Evolutionary conservation across 2,888 invertebrate species (phyloP), one percentile per base, ranked within the genome.

Genomic region (Chesias legatella): DNA sequence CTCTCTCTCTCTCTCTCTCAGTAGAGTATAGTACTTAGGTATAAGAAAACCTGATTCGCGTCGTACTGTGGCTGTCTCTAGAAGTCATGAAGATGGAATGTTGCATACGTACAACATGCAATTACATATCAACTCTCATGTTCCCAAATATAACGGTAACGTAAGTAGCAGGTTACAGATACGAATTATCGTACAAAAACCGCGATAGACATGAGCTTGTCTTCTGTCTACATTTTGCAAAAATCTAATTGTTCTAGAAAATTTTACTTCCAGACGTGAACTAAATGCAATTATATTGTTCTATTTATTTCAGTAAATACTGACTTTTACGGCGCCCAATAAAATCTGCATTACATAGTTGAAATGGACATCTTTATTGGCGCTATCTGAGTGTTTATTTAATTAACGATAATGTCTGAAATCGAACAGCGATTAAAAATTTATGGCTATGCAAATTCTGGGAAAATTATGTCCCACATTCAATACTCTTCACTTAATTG

Each of bases 401-500:
- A 35, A 44, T 39, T 39, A 39, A 24, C 23, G 31, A 38, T 44
- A 48, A 43, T 21, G 23, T 35, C 13, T 25, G 11, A 24, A 37
- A 36, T 40, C 32, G 40, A 51, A 42, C 47, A 49, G 27, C 32
- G 38, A 39, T 49, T 37, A 49, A 34, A 41, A 38, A 10, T 48
- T 47, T 43, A 51, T 42, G 24, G 35, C 17, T 49, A 51, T 54
- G 53, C 45, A 43, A 49, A 54, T 53, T 40, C 10, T 31, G 36
- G 26, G 26, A 41, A 45, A 48, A 35, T 26, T 44, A 30, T 29
- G 20, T 7, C 10, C 25, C 33, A 9, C n/a, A 17, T 30, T 9
- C 13, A 5, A 17, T 17, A 17, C 5, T 17, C 5, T 17, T 2
- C 13, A 17, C 13, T 6, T 22, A 9, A 7, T 6, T 21, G 27